Conservation (phyloP, 1,140 invertebrate species). For the Periplaneta americana region DNA sequence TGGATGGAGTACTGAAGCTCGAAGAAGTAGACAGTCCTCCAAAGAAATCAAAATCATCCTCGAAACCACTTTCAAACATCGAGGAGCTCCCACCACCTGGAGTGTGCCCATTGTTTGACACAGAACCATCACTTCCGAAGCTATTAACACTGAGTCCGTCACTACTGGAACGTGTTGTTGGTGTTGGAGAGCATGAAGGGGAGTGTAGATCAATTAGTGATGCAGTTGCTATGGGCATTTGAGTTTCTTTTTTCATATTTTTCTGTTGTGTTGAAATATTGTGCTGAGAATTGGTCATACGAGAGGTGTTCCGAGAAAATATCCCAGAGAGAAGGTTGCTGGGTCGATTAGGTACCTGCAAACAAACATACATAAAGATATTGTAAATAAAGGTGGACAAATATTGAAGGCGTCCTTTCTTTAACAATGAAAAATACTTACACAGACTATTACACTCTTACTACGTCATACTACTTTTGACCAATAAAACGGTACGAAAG, state of each 20-base stretch:
- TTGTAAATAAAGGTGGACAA: too few relatives aligned
- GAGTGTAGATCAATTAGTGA: constrained; percentile 54
- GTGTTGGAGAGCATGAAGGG: constrained; percentile 64
- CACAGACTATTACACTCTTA: too few relatives aligned
- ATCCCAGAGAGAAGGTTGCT: not conserved
- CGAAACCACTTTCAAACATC: constrained; percentile 57
- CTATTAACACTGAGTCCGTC: constrained; percentile 67
- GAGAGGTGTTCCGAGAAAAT: not conserved
- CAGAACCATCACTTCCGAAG: constrained; percentile 58
- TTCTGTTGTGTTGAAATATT: not conserved
- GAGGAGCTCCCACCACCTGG: constrained; percentile 44
- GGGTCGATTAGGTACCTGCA: not conserved
- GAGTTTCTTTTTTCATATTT: not conserved
- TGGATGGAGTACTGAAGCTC: not conserved
- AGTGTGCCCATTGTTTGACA: constrained; percentile 35
- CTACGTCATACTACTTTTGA: too few relatives aligned
- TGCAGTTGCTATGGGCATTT: not conserved
- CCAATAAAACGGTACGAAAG: too few relatives aligned
- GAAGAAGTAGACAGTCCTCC: constrained; percentile 18
- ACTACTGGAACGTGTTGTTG: constrained; percentile 64
- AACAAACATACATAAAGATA: too few relatives aligned
- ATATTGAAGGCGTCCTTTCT: too few relatives aligned
- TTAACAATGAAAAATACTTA: too few relatives aligned
- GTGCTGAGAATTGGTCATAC: not conserved
- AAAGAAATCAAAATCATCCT: constrained; percentile 66